Percentiles rank a stretch among this genome's conserved stretches.
Conservation (phyloP, 2,888 invertebrate species). For the Euphydryas editha region DNA sequence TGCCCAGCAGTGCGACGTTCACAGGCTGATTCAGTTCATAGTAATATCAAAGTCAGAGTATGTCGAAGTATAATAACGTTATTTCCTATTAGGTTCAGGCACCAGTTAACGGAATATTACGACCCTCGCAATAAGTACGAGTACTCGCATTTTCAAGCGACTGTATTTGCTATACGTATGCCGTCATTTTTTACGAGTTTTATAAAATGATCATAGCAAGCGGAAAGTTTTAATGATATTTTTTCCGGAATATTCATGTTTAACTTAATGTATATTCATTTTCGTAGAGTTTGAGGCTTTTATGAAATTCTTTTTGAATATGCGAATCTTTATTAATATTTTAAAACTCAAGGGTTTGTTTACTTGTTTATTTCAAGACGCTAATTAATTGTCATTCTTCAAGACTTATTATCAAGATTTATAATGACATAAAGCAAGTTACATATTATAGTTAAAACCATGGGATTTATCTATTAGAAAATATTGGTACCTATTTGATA, state of each 20-base stretch:
- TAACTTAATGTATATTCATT: background rate
- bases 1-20: no score
- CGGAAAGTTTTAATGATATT: conserved; percentile 11
- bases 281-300: background rate
- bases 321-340: no score
- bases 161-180: conserved; percentile 9
- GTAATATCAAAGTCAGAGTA: no score
- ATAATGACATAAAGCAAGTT: no score
- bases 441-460: no score
- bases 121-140: conserved; percentile 10
- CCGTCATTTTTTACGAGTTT: conserved; percentile 27
- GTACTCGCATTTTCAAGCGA: conserved; percentile 14
- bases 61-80: background rate
- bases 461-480: no score
- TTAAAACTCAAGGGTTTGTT: no score
- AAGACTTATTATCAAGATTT: no score
- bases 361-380: no score
- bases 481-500: no score
- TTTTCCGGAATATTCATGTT: conserved; percentile 18
- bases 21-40: no score
- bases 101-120: conserved; percentile 24
- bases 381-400: no score
- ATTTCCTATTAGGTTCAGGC: conserved; percentile 15
- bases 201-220: conserved; percentile 33
- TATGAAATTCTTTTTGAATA: background rate